These are phyloP conservation scores for Macroglossus sobrinus DNA, from an alignment of 2,113 vertebrate species.

Conservation along the genomic window DNA sequence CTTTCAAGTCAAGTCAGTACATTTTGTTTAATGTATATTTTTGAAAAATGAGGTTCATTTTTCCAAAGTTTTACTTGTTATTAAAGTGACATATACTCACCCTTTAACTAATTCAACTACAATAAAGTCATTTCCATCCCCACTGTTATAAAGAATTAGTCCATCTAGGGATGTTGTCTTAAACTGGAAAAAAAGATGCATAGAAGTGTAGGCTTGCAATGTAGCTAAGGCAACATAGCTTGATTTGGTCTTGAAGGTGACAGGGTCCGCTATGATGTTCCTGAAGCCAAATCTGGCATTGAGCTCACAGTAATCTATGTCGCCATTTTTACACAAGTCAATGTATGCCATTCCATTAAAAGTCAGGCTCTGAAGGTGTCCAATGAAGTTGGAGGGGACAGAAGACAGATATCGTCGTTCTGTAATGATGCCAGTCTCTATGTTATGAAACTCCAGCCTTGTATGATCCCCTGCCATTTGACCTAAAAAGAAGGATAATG, in stretches of 20 bases:
- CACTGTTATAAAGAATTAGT: conserved; percentile 97
- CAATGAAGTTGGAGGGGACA: conserved; percentile 98
- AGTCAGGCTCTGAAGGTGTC: conserved; percentile 96
- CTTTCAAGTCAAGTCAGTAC: background rate
- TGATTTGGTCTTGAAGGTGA: conserved; percentile 98
- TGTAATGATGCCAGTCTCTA: conserved; percentile 98
- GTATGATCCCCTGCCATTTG: conserved; percentile 99
- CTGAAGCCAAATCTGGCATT: conserved; percentile 98
- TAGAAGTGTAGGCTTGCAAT: conserved; percentile 97
- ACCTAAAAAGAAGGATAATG: conserved; percentile 83
- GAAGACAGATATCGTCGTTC: conserved; percentile 94
- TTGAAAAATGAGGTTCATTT: background rate
- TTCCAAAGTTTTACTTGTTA: background rate
- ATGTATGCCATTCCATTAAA: conserved; percentile 99
- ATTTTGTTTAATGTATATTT: background rate
- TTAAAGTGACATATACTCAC: conserved; percentile 81
- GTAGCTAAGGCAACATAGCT: conserved; percentile 96
- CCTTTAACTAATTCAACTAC: conserved; percentile 99
- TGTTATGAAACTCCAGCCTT: conserved; percentile 98
- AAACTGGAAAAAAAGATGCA: conserved; percentile 99
- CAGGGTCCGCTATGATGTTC: conserved; percentile 97
- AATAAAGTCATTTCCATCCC: conserved; percentile 98
- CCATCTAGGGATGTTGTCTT: conserved; percentile 98
- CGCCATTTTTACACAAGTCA: conserved; percentile 98
- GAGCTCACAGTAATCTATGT: conserved; percentile 99